These are phyloP conservation scores for Rostratula benghalensis DNA, from an alignment of 2,113 vertebrate genomes.

Conservation along the genomic window DNA sequence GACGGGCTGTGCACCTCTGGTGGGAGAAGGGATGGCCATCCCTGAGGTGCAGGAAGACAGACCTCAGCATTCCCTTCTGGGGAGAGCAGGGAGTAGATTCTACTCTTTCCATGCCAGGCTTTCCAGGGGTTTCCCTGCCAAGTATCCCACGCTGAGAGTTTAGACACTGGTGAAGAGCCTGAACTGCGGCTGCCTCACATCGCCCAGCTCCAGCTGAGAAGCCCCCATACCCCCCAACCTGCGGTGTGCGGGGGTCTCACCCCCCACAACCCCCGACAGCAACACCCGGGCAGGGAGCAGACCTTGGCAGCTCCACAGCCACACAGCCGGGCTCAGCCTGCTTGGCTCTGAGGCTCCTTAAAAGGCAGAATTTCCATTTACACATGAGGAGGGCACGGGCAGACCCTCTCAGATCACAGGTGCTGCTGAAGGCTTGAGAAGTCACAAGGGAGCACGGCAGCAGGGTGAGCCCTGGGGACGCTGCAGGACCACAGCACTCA, in stretches of 20 bases:
- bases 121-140: neutral
- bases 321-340: neutral
- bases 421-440: neutral
- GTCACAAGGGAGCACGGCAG: neutral
- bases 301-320: neutral
- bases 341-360: neutral
- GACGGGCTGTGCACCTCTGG: accelerated
- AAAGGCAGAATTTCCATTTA: neutral
- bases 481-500: neutral
- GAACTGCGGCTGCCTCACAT: neutral
- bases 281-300: neutral
- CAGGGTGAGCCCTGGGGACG: neutral
- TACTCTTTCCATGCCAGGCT: neutral
- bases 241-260: accelerated
- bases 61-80: neutral
- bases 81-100: neutral
- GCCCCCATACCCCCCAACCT: no score
- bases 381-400: neutral
- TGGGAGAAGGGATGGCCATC: accelerated
- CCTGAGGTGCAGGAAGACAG: neutral
- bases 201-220: neutral
- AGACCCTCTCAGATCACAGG: neutral
- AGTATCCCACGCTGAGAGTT: neutral
- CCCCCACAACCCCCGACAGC: neutral
- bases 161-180: accelerated